These are phyloP conservation scores for Falco peregrinus DNA, from an alignment of 2,797 vertebrate species.

Conservation along the genomic window DNA sequence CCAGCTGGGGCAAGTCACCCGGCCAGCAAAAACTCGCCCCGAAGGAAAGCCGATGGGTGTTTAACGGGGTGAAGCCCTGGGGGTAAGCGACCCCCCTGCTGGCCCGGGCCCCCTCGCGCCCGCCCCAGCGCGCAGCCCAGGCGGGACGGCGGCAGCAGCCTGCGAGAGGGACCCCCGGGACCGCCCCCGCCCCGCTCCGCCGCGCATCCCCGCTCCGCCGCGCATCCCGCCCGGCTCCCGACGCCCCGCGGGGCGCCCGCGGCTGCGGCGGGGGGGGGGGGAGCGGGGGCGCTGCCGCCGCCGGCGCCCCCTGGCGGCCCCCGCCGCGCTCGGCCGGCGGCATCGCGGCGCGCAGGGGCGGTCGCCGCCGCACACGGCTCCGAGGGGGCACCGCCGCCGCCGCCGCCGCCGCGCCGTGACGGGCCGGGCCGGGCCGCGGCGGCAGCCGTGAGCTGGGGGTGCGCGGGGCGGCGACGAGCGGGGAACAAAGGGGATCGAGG, in stretches of 20 bases:
- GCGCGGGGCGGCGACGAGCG: background rate
- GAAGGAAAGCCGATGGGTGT: background rate
- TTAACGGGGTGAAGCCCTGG: no score
- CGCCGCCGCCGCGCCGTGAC: background rate
- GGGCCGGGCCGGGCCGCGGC: background rate
- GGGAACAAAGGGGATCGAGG: slow-evolving; percentile 7
- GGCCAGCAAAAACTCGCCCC: no score
- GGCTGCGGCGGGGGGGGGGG: no score
- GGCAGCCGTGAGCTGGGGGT: background rate
- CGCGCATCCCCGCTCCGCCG: no score
- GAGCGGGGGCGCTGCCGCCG: background rate
- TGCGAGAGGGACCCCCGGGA: background rate
- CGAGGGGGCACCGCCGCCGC: background rate
- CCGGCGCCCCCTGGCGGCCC: background rate
- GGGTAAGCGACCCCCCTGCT: no score
- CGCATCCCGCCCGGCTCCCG: background rate
- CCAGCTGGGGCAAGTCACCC: no score
- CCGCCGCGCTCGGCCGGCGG: background rate
- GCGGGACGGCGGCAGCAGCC: background rate
- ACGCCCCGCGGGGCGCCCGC: background rate
- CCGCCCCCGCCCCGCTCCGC: background rate
- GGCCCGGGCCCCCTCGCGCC: background rate
- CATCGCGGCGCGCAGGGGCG: background rate
- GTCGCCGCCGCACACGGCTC: background rate
- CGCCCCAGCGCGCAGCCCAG: background rate